Evolutionary conservation across 92 coral and sea anemone genomes (phyloP), one percentile per base, ranked within the genome.

Genomic region (Porites cylindrica): DNA sequence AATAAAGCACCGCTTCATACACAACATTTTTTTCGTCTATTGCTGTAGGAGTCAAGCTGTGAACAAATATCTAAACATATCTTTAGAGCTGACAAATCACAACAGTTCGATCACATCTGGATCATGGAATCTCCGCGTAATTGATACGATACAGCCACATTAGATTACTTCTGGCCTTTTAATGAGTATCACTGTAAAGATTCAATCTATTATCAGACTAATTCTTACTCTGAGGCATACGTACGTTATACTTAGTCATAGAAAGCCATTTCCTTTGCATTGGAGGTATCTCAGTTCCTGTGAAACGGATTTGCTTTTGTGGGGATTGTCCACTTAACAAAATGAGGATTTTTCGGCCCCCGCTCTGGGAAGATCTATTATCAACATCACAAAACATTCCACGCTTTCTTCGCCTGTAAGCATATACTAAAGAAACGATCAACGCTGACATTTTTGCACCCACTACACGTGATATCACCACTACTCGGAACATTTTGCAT

Each of bases 351-450:
- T 38, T 14, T 56, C 9, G 4, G 7, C 51, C 64, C 52, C 16
- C 66, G 13, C 10, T 43, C 32, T 72, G 51, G 82, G 84, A 70
- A 66, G 51, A 80, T 52, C 20, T 23, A n/a, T 66, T 10, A 80
- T 80, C 64, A 23, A 4, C 13, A 4, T 52, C 74, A 51, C 47
- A 80, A 14, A 66, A 29, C 62, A 66, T 80, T 80, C 84, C 83
- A 13, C 50, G 72, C 83, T 79, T 64, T 79, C 83, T 79, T 80
- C 84, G 66, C 84, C 47, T 51, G 75, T 66, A 66, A 66, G 75
- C 64, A 80, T 20, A 80, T 21, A 66, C 74, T 51, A 24, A 47
- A 7, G 16, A 80, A 23, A 20, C 84, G 51, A 23, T 62, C 62
- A 66, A 63, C 58, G 58, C 71, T 78, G 43, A 19, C 7, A 64